These are phyloP conservation scores for Capromys pilorides DNA, from an alignment of 2,797 vertebrate genomes.

Conservation along the genomic window DNA sequence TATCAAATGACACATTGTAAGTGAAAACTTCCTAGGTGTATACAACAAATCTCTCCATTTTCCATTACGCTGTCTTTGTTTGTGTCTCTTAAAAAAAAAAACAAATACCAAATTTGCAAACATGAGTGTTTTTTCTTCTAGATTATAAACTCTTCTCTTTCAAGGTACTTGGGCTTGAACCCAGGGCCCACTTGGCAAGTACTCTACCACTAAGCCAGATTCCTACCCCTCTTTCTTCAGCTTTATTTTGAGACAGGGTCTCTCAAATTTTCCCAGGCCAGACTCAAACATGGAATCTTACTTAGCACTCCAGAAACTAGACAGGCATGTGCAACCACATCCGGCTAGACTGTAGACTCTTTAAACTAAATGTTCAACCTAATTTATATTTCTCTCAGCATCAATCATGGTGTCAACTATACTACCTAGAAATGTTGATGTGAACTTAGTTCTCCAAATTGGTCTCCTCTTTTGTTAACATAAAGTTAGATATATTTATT, in stretches of 20 bases:
- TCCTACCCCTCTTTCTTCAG: neutral
- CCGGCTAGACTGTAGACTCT: neutral
- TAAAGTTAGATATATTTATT: slow-evolving; percentile 33
- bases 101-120: slow-evolving; percentile 10
- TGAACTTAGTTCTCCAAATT: slow-evolving; percentile 50
- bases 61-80: slow-evolving; percentile 26
- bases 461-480: slow-evolving; percentile 49
- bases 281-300: neutral
- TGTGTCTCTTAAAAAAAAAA: slow-evolving; percentile 36
- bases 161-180: neutral
- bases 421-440: neutral
- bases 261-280: neutral
- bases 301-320: neutral
- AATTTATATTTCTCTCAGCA: neutral
- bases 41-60: slow-evolving; percentile 12
- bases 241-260: neutral
- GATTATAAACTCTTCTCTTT: neutral
- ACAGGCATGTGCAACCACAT: neutral
- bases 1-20: neutral
- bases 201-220: neutral
- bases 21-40: neutral
- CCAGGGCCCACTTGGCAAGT: neutral
- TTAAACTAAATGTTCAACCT: slow-evolving; percentile 36
- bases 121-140: slow-evolving; percentile 9
- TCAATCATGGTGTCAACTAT: neutral